Conservation (phyloP, 2,797 vertebrate species). For the Poeciliopsis turneri region DNA sequence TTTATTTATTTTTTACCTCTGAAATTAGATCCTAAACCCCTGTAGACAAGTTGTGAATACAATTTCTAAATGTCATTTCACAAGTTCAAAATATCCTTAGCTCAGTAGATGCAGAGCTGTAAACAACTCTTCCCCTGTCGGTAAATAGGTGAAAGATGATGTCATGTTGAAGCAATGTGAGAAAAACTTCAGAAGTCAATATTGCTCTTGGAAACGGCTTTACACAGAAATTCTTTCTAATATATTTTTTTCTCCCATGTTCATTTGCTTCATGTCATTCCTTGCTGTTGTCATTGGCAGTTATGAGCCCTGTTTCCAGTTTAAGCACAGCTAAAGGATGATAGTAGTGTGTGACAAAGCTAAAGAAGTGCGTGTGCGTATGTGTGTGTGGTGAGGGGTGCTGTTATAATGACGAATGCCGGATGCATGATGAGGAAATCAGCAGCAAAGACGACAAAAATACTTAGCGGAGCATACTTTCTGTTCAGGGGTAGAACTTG, state of each 20-base stretch:
- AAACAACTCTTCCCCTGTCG: slow-evolving; percentile 15
- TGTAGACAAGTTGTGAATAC: neutral
- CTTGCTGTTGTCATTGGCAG: slow-evolving; percentile 22
- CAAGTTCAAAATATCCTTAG: slow-evolving; percentile 22
- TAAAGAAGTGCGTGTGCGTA: neutral
- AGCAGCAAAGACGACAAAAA: slow-evolving; percentile 55
- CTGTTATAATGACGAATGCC: slow-evolving; percentile 47
- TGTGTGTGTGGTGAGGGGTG: neutral
- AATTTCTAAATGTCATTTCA: slow-evolving; percentile 23
- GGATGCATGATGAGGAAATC: slow-evolving; percentile 72
- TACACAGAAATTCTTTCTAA: slow-evolving; percentile 25
- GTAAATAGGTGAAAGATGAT: slow-evolving; percentile 52
- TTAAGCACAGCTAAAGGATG: slow-evolving; percentile 49
- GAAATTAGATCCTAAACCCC: neutral
- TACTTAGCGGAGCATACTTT: slow-evolving; percentile 53
- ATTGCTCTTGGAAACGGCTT: slow-evolving; percentile 21
- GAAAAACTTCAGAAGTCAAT: slow-evolving; percentile 54
- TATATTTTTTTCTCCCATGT: slow-evolving; percentile 28
- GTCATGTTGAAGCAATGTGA: slow-evolving; percentile 57
- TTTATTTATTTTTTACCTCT: neutral
- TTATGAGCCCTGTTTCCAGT: slow-evolving; percentile 48
- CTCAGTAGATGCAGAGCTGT: slow-evolving; percentile 48
- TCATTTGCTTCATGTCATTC: neutral
- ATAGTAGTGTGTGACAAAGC: slow-evolving; percentile 49
- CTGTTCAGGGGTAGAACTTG: slow-evolving; percentile 40